Conservation (phyloP, 2,797 vertebrate species). For the Cyprinodon diabolis region DNA sequence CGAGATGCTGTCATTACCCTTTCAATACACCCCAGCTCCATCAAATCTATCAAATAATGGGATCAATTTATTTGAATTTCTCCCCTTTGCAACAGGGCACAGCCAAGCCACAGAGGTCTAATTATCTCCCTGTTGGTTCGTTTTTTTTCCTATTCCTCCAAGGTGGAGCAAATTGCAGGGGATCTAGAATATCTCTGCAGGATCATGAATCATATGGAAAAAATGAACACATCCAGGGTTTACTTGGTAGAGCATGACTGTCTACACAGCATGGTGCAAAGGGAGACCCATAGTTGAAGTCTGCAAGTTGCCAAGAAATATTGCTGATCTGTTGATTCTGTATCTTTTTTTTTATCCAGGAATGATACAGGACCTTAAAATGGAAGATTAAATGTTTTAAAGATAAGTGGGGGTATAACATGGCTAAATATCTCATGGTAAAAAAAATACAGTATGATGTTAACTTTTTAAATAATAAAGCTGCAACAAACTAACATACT, state of each 20-base stretch:
- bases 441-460: no score
- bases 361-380: background rate
- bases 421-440: background rate
- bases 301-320: background rate
- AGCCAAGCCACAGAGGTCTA: constrained; percentile 31
- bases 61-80: constrained; percentile 61
- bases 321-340: background rate
- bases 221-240: constrained; percentile 17
- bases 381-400: background rate
- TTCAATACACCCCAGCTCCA: constrained; percentile 51
- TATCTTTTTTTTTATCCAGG: background rate
- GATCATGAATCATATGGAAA: constrained; percentile 37
- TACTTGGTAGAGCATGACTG: constrained; percentile 7
- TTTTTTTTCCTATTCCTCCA: constrained; percentile 30
- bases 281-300: constrained; percentile 4
- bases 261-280: constrained; percentile 6
- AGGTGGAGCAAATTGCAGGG: constrained; percentile 21
- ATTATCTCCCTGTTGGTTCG: constrained; percentile 53
- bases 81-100: constrained; percentile 25
- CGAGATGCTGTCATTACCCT: constrained; percentile 56
- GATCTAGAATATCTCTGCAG: constrained; percentile 29
- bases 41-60: constrained; percentile 72
- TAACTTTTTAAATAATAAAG: background rate
- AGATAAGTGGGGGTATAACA: no score
- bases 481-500: background rate